A percentile compares a stretch with the other conserved stretches of the same genome.
phyloP scores from a whole-genome alignment of 2,888 invertebrate genomes.

The Pardosa pseudoannulata region DNA sequence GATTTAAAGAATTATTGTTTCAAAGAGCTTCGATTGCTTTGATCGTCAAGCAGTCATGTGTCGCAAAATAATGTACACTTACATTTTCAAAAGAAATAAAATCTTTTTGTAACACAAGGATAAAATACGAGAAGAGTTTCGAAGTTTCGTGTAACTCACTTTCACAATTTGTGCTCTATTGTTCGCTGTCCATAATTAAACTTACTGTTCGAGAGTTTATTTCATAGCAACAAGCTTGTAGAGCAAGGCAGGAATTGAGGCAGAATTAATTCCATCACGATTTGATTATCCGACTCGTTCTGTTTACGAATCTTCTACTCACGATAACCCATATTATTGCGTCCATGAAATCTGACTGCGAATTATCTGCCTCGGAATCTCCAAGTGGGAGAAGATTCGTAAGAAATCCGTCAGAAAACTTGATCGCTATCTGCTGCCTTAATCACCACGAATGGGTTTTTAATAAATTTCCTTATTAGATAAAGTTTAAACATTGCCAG shows the following conservation, averaged over 20 bases:
- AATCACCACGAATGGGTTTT: constrained; percentile 43
- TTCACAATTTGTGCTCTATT: not conserved
- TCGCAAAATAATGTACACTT: no score
- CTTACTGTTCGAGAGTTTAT: not conserved
- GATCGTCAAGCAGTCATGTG: no score
- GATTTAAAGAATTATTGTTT: no score
- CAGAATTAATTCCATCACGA: not conserved
- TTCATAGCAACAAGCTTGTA: not conserved
- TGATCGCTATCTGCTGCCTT: constrained; percentile 38
- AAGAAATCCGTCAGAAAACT: constrained; percentile 24
- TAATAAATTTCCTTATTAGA: constrained; percentile 50
- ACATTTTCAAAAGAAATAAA: no score
- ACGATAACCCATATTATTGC: constrained; percentile 37
- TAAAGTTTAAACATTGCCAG: constrained; percentile 33
- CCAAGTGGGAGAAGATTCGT: not conserved
- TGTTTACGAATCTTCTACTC: constrained; percentile 1
- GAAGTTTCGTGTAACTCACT: no score
- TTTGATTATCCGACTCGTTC: not conserved
- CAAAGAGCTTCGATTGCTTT: no score
- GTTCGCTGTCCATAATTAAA: not conserved
- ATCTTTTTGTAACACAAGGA: no score
- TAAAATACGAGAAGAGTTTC: no score
- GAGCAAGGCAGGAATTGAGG: not conserved
- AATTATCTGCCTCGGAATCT: constrained; percentile 37
- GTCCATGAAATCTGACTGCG: constrained; percentile 41